These are phyloP conservation scores for Antechinus flavipes DNA, from an alignment of 2,113 vertebrate genomes.

Conservation along the genomic window DNA sequence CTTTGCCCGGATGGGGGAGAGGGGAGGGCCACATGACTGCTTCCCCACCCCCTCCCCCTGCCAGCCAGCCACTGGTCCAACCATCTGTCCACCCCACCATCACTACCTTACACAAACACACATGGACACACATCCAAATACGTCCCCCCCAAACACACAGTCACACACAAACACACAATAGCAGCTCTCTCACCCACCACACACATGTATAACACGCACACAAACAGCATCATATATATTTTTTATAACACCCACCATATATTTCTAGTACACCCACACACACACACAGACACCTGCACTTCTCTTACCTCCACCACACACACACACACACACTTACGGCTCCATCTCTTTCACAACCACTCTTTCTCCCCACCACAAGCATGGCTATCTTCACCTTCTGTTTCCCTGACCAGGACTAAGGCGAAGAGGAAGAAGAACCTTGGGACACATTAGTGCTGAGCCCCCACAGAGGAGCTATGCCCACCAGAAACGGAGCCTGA, in stretches of 20 bases:
- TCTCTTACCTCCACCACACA: too few species aligned
- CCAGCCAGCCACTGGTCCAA: not conserved
- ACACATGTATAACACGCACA: not conserved
- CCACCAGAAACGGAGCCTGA: not conserved
- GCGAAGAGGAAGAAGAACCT: not conserved
- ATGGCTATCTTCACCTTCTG: not conserved
- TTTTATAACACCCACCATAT: too few species aligned
- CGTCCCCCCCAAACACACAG: not conserved
- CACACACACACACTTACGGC: not conserved
- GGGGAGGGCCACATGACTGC: not conserved
- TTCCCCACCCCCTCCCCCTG: not conserved
- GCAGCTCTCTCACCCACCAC: not conserved
- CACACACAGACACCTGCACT: too few species aligned
- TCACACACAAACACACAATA: not conserved
- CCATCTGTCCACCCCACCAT: not conserved
- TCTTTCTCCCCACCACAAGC: not conserved
- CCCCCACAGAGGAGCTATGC: not conserved
- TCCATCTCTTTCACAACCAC: not conserved
- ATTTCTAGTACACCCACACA: not conserved
- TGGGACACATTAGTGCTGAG: not conserved
- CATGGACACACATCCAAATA: slow-evolving; percentile 14
- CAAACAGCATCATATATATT: too few species aligned
- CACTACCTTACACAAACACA: not conserved
- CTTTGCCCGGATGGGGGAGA: not conserved
- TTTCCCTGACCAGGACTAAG: not conserved